phyloP scores from a whole-genome alignment of 2,888 invertebrate genomes.

The Adineta ricciae region DNA sequence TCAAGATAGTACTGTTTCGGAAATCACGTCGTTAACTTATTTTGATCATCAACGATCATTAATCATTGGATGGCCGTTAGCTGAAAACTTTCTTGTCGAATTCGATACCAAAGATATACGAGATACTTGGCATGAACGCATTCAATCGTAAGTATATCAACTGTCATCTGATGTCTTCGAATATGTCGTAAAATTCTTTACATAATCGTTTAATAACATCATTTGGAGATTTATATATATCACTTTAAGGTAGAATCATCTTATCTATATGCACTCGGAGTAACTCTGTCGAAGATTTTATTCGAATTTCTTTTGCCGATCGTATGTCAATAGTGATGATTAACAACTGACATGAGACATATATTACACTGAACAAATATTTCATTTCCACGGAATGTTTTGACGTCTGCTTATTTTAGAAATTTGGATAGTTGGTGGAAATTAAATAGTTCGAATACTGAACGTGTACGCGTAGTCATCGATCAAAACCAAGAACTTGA shows the following conservation, averaged over 20 bases:
- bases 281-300: neutral
- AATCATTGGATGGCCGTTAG: slow-evolving; percentile 6
- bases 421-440: neutral
- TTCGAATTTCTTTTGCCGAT: neutral
- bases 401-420: neutral
- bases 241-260: no score
- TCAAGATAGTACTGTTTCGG: neutral
- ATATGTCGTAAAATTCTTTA: neutral
- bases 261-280: no score
- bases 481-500: neutral
- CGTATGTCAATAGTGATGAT: neutral
- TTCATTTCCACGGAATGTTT: neutral
- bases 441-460: neutral
- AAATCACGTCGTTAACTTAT: neutral
- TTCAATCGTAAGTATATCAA: neutral
- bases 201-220: neutral
- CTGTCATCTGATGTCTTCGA: no score
- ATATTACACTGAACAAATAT: neutral
- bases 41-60: neutral
- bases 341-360: neutral
- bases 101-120: neutral
- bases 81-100: neutral
- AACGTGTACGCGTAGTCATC: neutral
- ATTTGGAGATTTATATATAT: no score
- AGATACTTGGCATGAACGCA: neutral